These are phyloP conservation scores for Heterochromis multidens DNA, from an alignment of 2,113 vertebrate species.

Conservation along the genomic window DNA sequence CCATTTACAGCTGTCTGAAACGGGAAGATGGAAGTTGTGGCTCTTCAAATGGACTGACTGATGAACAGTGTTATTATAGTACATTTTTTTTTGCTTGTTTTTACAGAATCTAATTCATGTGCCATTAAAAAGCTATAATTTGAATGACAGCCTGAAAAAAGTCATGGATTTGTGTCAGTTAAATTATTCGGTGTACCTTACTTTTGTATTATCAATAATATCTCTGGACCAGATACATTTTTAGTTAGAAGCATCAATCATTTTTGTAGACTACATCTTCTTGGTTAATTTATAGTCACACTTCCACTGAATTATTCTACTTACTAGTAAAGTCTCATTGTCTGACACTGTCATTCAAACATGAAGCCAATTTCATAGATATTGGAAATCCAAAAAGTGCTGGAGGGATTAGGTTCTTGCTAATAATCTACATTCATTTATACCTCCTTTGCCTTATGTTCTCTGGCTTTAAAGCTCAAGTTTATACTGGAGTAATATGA, in stretches of 20 bases:
- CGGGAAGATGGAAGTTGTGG: background rate
- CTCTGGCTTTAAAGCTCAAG: background rate
- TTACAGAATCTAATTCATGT: background rate
- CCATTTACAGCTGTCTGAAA: background rate
- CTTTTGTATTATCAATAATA: background rate
- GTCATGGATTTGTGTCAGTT: background rate
- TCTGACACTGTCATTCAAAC: background rate
- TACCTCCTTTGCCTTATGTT: background rate
- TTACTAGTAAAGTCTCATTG: background rate
- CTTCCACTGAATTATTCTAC: background rate
- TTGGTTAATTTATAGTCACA: background rate
- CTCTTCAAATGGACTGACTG: background rate
- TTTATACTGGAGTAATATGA: background rate
- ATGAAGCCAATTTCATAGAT: background rate
- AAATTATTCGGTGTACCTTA: background rate
- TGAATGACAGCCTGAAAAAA: background rate
- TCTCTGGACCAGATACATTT: background rate
- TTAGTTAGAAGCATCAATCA: background rate
- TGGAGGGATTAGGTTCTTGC: no score
- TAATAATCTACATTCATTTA: no score
- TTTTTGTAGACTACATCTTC: background rate
- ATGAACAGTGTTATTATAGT: background rate
- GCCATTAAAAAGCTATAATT: background rate
- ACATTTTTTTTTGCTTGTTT: background rate
- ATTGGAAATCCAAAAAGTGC: background rate